Evolutionary conservation across 2,113 vertebrate species (phyloP).

Genomic region (Pedionomus torquatus): DNA sequence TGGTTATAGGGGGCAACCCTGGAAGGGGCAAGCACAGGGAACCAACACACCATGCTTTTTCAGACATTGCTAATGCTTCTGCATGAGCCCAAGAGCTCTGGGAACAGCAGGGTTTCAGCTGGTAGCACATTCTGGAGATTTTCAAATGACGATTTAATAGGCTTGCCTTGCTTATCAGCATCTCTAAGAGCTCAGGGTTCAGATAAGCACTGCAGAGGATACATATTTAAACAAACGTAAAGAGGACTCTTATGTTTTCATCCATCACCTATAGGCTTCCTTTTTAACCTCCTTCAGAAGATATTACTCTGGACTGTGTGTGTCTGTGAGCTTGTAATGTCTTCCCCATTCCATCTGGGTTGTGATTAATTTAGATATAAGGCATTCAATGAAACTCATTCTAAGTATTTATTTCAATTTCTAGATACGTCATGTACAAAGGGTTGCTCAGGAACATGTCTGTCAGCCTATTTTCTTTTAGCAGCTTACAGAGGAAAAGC

Average conservation of each 20-base stretch:
- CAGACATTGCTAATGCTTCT: not conserved
- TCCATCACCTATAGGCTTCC: not conserved
- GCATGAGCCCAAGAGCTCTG: not conserved
- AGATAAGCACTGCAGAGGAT: not conserved
- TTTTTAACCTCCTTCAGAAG: not conserved
- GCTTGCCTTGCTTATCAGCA: not conserved
- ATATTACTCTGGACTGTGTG: not conserved
- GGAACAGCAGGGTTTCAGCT: not conserved
- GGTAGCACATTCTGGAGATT: not conserved
- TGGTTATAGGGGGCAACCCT: not conserved
- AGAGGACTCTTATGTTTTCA: not conserved
- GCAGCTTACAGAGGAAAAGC: not conserved
- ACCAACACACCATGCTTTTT: not conserved
- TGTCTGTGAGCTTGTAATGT: not conserved
- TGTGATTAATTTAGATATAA: not conserved
- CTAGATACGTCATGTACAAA: not conserved
- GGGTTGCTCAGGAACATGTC: not conserved
- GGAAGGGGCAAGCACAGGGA: not conserved
- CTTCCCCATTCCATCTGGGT: not conserved
- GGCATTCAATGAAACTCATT: not conserved
- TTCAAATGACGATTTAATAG: not conserved
- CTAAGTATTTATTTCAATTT: not conserved
- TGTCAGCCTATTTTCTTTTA: not conserved
- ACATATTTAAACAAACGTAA: not conserved
- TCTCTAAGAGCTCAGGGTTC: not conserved